Evolutionary conservation across 2,888 invertebrate species (phyloP).

Genomic region (Pherbina coryleti): DNA sequence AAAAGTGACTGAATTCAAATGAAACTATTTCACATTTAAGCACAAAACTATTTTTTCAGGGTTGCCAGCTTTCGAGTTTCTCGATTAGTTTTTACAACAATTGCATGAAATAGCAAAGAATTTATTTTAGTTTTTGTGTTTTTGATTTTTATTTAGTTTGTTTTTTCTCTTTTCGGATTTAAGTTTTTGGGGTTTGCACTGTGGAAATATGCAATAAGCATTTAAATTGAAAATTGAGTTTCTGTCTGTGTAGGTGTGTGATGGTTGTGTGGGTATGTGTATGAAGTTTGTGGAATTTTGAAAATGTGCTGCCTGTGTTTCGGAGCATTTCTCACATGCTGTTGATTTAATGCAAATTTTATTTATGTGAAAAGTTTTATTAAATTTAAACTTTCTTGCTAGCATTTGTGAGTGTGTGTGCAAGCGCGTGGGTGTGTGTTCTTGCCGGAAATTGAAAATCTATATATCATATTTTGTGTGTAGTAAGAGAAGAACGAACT

Average conservation of each 20-base stretch:
- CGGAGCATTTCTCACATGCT: constrained; percentile 52
- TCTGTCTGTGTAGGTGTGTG: background rate
- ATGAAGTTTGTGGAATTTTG: background rate
- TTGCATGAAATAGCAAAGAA: constrained; percentile 23
- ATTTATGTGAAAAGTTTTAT: constrained; percentile 67
- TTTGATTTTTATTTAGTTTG: background rate
- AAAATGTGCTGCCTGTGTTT: constrained; percentile 6
- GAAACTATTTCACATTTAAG: constrained; percentile 4
- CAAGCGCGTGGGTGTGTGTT: constrained; percentile 50
- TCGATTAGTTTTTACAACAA: constrained; percentile 39
- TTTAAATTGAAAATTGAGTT: constrained; percentile 24
- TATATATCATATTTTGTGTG: background rate
- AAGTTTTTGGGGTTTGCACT: background rate
- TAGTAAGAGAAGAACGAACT: background rate
- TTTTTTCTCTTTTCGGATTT: background rate
- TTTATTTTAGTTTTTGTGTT: background rate
- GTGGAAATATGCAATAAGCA: constrained; percentile 1
- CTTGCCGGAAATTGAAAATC: constrained; percentile 64
- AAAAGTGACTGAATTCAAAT: constrained; percentile 11
- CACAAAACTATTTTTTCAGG: constrained; percentile 19
- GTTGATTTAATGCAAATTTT: constrained; percentile 66
- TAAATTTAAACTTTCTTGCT: constrained; percentile 54
- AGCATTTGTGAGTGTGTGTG: background rate
- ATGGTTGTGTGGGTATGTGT: background rate
- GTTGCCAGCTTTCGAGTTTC: constrained; percentile 26